Evolutionary conservation across 2,797 vertebrate genomes (phyloP), one percentile per base, ranked within the genome.

Genomic region (Gadopsis bispinosus): DNA sequence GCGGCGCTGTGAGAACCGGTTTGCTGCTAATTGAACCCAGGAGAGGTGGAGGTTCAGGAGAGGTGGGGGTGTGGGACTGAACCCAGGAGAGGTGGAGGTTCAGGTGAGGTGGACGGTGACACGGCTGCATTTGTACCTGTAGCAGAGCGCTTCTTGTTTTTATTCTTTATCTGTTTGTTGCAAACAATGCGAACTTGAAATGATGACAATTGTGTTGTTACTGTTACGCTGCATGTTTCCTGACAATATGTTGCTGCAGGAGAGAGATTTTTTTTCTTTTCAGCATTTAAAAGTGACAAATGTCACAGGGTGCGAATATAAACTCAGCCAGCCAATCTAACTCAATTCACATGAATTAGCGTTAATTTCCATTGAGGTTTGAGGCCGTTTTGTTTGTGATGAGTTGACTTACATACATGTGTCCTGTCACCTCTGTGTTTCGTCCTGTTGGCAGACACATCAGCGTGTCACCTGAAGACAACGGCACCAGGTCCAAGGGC

Each of bases 381-480:
- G 3, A 47, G 39, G 9, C 33, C 66, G 22, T 50, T 1, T 41
- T 10, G 33, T 47, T 51, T 63, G 31, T 29, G 19, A 50, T 22
- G 47, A 55, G 33, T 48, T 60, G 4, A 66, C 61, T 77, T 50
- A 8, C 39, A 13, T 48, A 5, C 4, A 19, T 3, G 2, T 45
- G n/a, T 65, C 20, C 16, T 61, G 13, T 55, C 4, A 13, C 29
- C 17, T 29, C 4, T 75, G 6, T 61, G 0, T 47, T 14, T 41
- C n/a, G 2, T 72, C 14, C 17, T 61, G 2, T 81, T 68, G 33
- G 37, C 73, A 93, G 92, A 74, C 65, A 6, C 62, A 56, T 59
- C 20, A 16, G 29, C 37, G 26, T 68, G 66, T 75, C 79, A 88
- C 51, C 67, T 50, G 75, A 79, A 61, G 45, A 72, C 48, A 8